Conservation (phyloP, 1,140 invertebrate species). For the Tetragonula clypearis region DNA sequence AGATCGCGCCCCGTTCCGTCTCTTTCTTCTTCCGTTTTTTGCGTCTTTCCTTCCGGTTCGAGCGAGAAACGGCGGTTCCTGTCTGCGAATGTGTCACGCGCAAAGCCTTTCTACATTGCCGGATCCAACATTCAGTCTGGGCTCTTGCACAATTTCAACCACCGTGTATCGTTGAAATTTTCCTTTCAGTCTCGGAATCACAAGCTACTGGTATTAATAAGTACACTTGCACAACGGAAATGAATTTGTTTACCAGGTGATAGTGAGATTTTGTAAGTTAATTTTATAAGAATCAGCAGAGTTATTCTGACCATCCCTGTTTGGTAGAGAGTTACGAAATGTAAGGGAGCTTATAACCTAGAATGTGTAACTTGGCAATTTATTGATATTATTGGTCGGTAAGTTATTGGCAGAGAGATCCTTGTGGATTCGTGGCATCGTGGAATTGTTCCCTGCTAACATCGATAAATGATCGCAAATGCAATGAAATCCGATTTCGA, state of each 20-base stretch:
- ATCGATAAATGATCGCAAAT: background rate
- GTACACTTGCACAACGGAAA: background rate
- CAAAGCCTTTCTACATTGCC: background rate
- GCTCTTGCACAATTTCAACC: background rate
- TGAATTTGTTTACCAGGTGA: background rate
- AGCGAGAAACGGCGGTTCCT: conserved; percentile 21
- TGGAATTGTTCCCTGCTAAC: conserved; percentile 20
- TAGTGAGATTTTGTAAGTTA: background rate
- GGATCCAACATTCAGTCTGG: background rate
- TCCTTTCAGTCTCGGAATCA: background rate
- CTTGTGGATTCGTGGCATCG: background rate
- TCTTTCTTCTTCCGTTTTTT: conserved; percentile 16
- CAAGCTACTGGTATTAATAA: background rate
- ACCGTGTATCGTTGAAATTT: background rate
- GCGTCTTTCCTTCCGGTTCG: conserved; percentile 40
- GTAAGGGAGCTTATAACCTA: background rate
- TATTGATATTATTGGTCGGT: background rate
- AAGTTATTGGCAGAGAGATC: background rate
- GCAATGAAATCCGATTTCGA: background rate
- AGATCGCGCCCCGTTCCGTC: background rate
- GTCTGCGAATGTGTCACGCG: conserved; percentile 27
- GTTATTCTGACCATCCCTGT: background rate
- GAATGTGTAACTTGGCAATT: background rate
- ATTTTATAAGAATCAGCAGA: no score
- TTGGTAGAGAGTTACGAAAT: background rate